phyloP scores from a whole-genome alignment of 2,113 vertebrate species.

The Clinocottus analis region DNA sequence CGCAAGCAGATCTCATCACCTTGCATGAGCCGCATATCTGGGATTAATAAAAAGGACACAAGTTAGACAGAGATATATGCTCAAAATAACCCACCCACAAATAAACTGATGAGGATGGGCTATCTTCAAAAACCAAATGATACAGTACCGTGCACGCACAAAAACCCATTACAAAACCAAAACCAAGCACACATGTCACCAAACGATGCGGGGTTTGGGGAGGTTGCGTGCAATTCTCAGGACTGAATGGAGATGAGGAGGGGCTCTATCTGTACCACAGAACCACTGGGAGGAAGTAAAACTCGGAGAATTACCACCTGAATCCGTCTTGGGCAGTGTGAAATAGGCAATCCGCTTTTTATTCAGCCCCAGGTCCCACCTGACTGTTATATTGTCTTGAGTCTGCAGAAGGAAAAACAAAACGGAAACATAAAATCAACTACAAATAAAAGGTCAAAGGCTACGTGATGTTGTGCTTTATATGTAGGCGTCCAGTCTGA shows the following conservation, averaged over 20 bases:
- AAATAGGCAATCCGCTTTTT: slow-evolving; percentile 99
- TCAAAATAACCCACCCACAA: not conserved
- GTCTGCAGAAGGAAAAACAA: slow-evolving; percentile 82
- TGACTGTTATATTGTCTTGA: slow-evolving; percentile 99
- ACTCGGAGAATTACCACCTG: slow-evolving; percentile 87
- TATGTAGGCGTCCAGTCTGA: not conserved
- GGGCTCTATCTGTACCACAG: slow-evolving; percentile 61
- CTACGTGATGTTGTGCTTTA: not conserved
- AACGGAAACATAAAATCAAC: not conserved
- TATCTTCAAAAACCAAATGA: slow-evolving; percentile 6
- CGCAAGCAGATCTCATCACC: slow-evolving; percentile 98
- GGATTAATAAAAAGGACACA: slow-evolving; percentile 15
- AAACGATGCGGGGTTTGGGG: slow-evolving; percentile 52
- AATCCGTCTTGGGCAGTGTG: slow-evolving; percentile 98
- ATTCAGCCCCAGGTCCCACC: slow-evolving; percentile 99
- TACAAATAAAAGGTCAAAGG: not conserved
- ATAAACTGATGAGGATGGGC: slow-evolving; percentile 4
- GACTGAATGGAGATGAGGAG: slow-evolving; percentile 18
- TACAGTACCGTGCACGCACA: slow-evolving; percentile 39
- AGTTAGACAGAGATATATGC: not conserved
- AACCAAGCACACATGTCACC: slow-evolving; percentile 61
- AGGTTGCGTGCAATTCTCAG: slow-evolving; percentile 50
- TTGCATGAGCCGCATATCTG: slow-evolving; percentile 99
- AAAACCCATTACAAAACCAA: slow-evolving; percentile 10
- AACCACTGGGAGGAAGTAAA: slow-evolving; percentile 62